Conservation (phyloP, 2,888 invertebrate genomes). For the Sminthurinus aureus region DNA sequence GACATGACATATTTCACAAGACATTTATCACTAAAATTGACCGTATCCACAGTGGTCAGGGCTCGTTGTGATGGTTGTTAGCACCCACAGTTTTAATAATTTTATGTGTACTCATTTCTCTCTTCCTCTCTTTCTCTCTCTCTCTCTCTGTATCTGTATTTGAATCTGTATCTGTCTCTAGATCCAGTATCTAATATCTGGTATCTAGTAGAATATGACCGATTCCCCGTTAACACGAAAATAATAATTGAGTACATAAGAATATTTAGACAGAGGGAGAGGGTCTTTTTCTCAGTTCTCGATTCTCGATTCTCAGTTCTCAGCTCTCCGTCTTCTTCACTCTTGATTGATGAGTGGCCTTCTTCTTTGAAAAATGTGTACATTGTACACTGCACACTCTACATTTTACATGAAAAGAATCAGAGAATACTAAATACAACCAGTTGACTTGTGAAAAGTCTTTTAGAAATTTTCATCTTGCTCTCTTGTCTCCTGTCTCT, state of each 20-base stretch:
- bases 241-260: conserved; percentile 30
- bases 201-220: not conserved
- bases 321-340: conserved; percentile 14
- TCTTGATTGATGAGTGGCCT: conserved; percentile 43
- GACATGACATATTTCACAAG: conserved; percentile 42
- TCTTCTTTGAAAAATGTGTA: conserved; percentile 17
- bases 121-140: conserved; percentile 26
- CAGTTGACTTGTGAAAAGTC: too few species aligned
- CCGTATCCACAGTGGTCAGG: conserved; percentile 44
- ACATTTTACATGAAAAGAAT: too few species aligned
- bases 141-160: not conserved
- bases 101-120: conserved; percentile 43
- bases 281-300: not conserved
- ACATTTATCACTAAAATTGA: conserved; percentile 45
- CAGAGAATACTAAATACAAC: too few species aligned
- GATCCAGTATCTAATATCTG: too few species aligned
- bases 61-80: conserved; percentile 37
- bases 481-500: too few species aligned
- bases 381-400: too few species aligned
- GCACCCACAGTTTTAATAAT: conserved; percentile 47
- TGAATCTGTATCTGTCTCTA: not conserved
- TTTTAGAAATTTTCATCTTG: too few species aligned
- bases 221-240: conserved; percentile 36
- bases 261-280: not conserved
- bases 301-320: not conserved